Evolutionary conservation across 2,888 invertebrate genomes (phyloP), one percentile per base, ranked within the genome.

Genomic region (Priapulus caudatus): DNA sequence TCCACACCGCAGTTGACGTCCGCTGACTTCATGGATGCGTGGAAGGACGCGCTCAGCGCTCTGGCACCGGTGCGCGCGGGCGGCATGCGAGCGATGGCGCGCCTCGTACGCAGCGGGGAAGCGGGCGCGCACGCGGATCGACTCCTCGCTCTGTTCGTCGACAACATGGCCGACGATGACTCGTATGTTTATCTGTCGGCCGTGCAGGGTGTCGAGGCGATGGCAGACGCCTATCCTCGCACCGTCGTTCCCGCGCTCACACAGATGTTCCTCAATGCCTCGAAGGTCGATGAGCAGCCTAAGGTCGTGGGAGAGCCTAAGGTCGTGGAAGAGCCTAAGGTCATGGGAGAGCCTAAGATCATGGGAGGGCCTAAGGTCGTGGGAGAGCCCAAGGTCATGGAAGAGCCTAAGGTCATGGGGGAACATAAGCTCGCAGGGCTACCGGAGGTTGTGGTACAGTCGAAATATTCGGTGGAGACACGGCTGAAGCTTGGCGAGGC

Each of bases 401-500:
- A n/a, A n/a, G n/a, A n/a, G n/a, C n/a, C n/a, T n/a, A n/a, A n/a
- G n/a, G n/a, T n/a, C n/a, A n/a, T n/a, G n/a, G n/a, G n/a, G n/a
- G n/a, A n/a, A n/a, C n/a, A n/a, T n/a, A n/a, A n/a, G n/a, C n/a
- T n/a, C n/a, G n/a, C n/a, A n/a, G n/a, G n/a, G n/a, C n/a, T n/a
- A n/a, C n/a, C n/a, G n/a, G n/a, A n/a, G n/a, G n/a, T n/a, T n/a
- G n/a, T n/a, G 2, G 2, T 4, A 18, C 16, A 16, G 23, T 61
- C 65, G 69, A 20, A 53, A 43, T 24, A 60, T 48, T 20, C 59
- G 22, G 45, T 60, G 23, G 70, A 73, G 52, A 69, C 79, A 24
- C 75, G 82, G 60, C 78, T 84, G 73, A 89, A 89, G 75, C 72
- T 87, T 54, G 88, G 87, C 4, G 88, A 89, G 73, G 78, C 82